Conservation (phyloP, 2,113 vertebrate species). For the Choloepus hoffmanni region DNA sequence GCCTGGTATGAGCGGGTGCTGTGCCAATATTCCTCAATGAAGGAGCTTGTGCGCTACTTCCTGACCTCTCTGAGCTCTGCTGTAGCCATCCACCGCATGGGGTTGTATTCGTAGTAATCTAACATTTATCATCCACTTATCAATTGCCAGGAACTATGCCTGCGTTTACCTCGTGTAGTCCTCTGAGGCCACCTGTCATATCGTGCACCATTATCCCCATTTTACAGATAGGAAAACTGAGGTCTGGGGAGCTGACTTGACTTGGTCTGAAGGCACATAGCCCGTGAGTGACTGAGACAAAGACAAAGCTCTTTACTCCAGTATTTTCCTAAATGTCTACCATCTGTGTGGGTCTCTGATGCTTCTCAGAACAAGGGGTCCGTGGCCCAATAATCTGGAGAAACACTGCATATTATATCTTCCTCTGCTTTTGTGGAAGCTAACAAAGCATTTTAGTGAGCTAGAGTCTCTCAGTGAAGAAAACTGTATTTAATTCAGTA, state of each 20-base stretch:
- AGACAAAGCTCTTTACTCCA: not conserved
- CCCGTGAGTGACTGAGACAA: not conserved
- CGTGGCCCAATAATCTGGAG: not conserved
- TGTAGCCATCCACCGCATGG: no score
- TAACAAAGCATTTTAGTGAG: not conserved
- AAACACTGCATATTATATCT: no score
- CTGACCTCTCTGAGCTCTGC: not conserved
- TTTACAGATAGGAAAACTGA: constrained; percentile 24
- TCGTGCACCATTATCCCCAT: not conserved
- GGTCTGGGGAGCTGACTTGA: not conserved
- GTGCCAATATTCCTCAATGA: not conserved
- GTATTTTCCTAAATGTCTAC: not conserved
- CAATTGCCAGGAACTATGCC: not conserved
- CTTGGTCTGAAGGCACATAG: not conserved
- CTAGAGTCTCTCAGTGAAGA: not conserved
- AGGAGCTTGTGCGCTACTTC: no score
- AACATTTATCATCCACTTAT: not conserved
- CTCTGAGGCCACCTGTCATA: not conserved
- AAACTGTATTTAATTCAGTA: not conserved
- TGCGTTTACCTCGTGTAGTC: not conserved
- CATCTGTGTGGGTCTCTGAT: not conserved
- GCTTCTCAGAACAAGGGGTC: not conserved
- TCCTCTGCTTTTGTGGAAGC: not conserved
- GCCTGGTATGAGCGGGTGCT: not conserved
- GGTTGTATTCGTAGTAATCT: accelerated